Evolutionary conservation across 2,888 invertebrate species (phyloP), one percentile per base, ranked within the genome.

Genomic region (Platycheirus rosarum): DNA sequence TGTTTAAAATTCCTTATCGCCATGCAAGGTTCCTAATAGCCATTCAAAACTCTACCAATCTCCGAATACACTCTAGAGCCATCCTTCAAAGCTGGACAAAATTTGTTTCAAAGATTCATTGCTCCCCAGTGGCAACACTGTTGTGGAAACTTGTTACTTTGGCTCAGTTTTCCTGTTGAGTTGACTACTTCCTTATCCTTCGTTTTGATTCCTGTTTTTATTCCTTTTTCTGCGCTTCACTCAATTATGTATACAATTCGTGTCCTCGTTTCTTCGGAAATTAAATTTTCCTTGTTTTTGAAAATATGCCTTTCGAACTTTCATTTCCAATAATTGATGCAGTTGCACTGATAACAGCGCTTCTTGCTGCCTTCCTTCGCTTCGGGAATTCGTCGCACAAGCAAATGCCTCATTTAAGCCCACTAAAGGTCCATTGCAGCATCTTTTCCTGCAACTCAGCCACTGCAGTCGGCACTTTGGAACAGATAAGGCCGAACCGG

Each of bases 311-410:
- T 57, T 73, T 75, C 69, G 57, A 65, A 75, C 79, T 75, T 80
- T 80, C 75, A 69, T 80, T 80, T 80, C 65, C 49, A 14, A 57
- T 57, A 57, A 57, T 69, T 70, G 79, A 80, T 80, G 55, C 29
- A 75, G 13, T 65, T 51, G 57, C 35, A 18, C 65, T 79, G 79
- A 75, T 80, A 80, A 70, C 71, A 57, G n/a, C 6, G 8, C 32
- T 9, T 5, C 11, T 42, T 9, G 4, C 51, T 42, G 13, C 44
- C 8, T 13, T 6, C 29, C 20, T 37, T 16, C 32, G 35, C 7
- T 35, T 18, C 35, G 26, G 53, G 44, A 4, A 32, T 32, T 7
- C 29, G 29, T 8, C 8, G 29, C 49, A 20, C 13, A 66, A 49
- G 32, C 42, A 49, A 55, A 48, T 76, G 14, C 69, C 51, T 69